Evolutionary conservation across 2,113 vertebrate species (phyloP).

Genomic region (Mustela nigripes): DNA sequence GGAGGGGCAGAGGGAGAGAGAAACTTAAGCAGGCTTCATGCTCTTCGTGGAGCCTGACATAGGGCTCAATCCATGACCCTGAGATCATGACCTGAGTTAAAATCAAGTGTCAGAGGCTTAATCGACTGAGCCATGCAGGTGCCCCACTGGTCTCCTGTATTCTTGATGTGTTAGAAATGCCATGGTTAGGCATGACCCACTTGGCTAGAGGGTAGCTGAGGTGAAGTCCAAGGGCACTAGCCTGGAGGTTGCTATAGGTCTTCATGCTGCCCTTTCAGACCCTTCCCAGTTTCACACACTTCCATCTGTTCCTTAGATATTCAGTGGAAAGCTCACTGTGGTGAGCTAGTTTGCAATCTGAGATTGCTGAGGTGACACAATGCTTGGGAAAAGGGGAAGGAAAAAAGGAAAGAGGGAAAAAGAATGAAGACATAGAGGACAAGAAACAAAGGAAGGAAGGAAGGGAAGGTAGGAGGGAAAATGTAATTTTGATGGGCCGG

Average conservation of each 20-base stretch:
- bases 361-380: not conserved
- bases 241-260: accelerated
- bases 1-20: not conserved
- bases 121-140: not conserved
- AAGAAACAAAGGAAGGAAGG: not conserved
- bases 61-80: not conserved
- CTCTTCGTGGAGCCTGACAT: not conserved
- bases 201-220: not conserved
- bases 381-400: not conserved
- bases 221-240: not conserved
- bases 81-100: not conserved
- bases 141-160: not conserved
- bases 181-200: not conserved
- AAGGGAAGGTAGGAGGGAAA: not conserved
- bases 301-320: not conserved
- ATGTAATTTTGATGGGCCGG: not conserved
- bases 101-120: not conserved
- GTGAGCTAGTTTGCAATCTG: not conserved
- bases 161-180: not conserved
- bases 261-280: not conserved
- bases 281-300: accelerated
- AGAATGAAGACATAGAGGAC: not conserved
- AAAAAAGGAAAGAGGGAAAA: not conserved
- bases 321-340: not conserved
- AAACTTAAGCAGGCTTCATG: not conserved